Conservation (phyloP, 2,888 invertebrate species). For the Hololepta plana region DNA sequence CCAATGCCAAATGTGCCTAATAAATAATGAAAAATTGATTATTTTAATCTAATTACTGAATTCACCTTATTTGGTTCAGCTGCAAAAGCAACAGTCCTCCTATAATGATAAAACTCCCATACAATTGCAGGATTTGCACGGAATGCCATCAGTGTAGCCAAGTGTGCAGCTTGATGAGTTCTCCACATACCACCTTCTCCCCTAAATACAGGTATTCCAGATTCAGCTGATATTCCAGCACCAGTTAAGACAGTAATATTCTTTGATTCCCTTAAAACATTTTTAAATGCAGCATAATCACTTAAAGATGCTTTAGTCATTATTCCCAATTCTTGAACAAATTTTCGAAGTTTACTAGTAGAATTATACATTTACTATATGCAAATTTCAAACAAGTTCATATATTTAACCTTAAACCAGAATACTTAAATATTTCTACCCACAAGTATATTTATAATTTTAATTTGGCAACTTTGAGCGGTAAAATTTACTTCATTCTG, state of each 20-base stretch:
- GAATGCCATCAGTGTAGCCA: slow-evolving; percentile 59
- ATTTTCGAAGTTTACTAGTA: no score
- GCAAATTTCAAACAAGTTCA: no score
- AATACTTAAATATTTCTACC: no score
- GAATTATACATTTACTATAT: no score
- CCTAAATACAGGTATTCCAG: slow-evolving; percentile 74
- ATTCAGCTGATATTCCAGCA: slow-evolving; percentile 92
- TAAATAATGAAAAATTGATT: slow-evolving; percentile 5
- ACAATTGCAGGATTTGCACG: slow-evolving; percentile 53
- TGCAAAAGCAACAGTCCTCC: slow-evolving; percentile 57
- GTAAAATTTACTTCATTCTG: no score
- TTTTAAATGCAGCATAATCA: slow-evolving; percentile 28
- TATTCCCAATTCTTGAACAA: no score
- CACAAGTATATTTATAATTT: no score
- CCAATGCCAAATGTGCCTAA: slow-evolving; percentile 50
- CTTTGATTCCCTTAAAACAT: slow-evolving; percentile 35
- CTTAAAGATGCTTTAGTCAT: slow-evolving; percentile 14
- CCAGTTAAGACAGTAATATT: slow-evolving; percentile 71
- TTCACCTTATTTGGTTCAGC: slow-evolving; percentile 57
- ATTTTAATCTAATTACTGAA: no score
- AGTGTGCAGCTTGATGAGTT: slow-evolving; percentile 44
- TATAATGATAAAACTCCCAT: slow-evolving; percentile 83
- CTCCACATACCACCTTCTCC: slow-evolving; percentile 68
- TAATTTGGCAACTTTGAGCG: no score
- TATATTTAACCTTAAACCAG: no score